A percentile compares a stretch with the other conserved stretches of the same genome.
Conservation (phyloP, 2,797 vertebrate species). For the Onychomys arenicola region DNA sequence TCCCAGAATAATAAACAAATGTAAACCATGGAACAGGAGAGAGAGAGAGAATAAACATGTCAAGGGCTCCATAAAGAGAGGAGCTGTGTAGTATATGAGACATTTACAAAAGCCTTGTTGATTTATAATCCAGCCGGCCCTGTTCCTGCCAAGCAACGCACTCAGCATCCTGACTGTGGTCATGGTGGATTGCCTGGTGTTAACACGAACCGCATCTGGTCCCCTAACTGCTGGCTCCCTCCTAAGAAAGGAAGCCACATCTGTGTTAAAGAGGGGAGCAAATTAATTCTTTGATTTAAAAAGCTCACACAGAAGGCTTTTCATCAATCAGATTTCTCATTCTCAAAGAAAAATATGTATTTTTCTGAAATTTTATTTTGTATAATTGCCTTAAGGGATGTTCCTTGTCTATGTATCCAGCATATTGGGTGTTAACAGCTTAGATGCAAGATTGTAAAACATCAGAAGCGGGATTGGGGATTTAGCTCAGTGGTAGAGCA, state of each 20-base stretch:
- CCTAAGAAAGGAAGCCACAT: conserved; percentile 56
- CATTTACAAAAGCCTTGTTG: conserved; percentile 56
- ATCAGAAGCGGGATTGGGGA: too few species aligned
- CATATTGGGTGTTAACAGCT: too few species aligned
- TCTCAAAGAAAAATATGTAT: conserved; percentile 36
- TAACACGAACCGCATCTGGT: not conserved
- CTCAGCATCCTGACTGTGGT: conserved; percentile 33
- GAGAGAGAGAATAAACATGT: not conserved
- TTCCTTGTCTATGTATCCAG: too few species aligned
- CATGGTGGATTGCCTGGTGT: not conserved
- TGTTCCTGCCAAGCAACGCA: conserved; percentile 50
- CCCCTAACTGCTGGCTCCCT: conserved; percentile 5
- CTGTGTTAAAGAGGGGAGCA: conserved; percentile 57
- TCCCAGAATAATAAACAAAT: conserved; percentile 69
- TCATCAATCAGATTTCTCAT: conserved; percentile 45
- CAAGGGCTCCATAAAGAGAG: conserved; percentile 58
- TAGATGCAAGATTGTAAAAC: too few species aligned
- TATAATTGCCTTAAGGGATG: not conserved
- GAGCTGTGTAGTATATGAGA: conserved; percentile 38
- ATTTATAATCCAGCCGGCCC: conserved; percentile 65
- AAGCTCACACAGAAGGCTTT: conserved; percentile 19
- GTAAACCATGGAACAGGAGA: not conserved
- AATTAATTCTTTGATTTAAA: conserved; percentile 56
- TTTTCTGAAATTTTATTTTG: conserved; percentile 46
- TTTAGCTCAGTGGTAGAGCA: too few species aligned